Evolutionary conservation across 2,888 invertebrate genomes (phyloP).

Genomic region (Eurois occulta): DNA sequence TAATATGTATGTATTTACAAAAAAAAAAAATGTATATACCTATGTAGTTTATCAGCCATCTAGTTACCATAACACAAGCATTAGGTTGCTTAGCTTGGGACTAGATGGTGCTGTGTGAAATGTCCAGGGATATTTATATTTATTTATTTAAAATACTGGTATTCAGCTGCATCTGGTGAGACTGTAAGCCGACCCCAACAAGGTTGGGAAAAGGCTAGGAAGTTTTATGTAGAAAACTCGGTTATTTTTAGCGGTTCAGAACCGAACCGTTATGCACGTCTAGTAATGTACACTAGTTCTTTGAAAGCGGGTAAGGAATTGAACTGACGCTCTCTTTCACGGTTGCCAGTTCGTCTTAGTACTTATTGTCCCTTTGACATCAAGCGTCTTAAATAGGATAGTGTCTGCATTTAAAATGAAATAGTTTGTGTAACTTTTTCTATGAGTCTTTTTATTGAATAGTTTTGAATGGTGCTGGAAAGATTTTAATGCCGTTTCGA

Average conservation of each 20-base stretch:
- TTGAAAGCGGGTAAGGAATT: conserved; percentile 7
- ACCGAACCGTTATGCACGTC: not conserved
- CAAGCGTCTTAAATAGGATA: conserved; percentile 7
- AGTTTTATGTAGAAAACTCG: not conserved
- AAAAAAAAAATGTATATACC: too few relatives aligned
- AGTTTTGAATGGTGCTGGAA: not conserved
- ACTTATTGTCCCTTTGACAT: conserved; percentile 26
- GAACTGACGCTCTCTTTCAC: not conserved
- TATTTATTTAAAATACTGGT: too few relatives aligned
- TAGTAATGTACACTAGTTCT: not conserved
- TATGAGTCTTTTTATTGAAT: not conserved
- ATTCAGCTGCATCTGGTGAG: too few relatives aligned
- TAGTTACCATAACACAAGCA: too few relatives aligned
- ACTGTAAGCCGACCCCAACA: too few relatives aligned
- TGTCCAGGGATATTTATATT: too few relatives aligned
- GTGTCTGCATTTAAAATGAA: conserved; percentile 13
- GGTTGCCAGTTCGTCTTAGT: conserved; percentile 10
- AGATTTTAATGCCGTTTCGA: not conserved
- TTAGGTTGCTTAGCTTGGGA: too few relatives aligned
- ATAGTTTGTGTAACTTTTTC: not conserved
- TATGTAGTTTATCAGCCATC: too few relatives aligned
- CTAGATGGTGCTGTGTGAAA: too few relatives aligned
- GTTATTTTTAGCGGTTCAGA: not conserved
- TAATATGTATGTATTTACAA: too few relatives aligned
- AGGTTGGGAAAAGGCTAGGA: too few relatives aligned